Conservation (phyloP, 1,140 invertebrate species). For the Lasaia peninsularis region DNA sequence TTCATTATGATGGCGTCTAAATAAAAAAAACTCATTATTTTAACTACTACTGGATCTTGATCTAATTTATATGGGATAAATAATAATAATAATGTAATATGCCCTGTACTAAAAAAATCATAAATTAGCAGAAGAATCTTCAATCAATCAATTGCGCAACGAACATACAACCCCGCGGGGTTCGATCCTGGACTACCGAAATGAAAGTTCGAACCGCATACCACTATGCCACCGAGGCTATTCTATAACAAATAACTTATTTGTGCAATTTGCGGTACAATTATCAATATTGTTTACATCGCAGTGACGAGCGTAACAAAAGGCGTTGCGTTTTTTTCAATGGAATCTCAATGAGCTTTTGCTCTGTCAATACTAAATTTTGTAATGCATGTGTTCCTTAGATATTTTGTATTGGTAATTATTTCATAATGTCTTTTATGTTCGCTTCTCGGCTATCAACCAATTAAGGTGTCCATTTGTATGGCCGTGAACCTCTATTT, state of each 20-base stretch:
- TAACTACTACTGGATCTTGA: no score
- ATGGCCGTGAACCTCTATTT: slow-evolving; percentile 52
- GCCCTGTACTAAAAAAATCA: no score
- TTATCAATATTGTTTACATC: slow-evolving; percentile 1
- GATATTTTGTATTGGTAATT: slow-evolving; percentile 39
- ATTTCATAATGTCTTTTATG: slow-evolving; percentile 49
- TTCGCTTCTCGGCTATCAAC: slow-evolving; percentile 41
- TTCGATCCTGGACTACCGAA: no score
- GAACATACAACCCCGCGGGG: no score
- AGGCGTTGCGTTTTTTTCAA: slow-evolving; percentile 17
- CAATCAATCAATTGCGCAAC: no score
- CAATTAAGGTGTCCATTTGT: slow-evolving; percentile 45
- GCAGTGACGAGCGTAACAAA: slow-evolving; percentile 11
- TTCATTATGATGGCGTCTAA: no score
- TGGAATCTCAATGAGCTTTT: slow-evolving; percentile 17
- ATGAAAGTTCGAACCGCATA: no score
- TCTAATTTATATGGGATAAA: no score
- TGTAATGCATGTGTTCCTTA: not conserved
- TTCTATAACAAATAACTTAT: not conserved
- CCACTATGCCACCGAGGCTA: no score
- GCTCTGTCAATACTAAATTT: slow-evolving; percentile 11
- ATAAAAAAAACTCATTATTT: no score
- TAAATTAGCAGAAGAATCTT: no score
- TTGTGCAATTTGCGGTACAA: slow-evolving; percentile 1
- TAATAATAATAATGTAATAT: no score